These are phyloP conservation scores for Micromussa lordhowensis DNA, from an alignment of 92 coral and sea anemone species.

Conservation along the genomic window DNA sequence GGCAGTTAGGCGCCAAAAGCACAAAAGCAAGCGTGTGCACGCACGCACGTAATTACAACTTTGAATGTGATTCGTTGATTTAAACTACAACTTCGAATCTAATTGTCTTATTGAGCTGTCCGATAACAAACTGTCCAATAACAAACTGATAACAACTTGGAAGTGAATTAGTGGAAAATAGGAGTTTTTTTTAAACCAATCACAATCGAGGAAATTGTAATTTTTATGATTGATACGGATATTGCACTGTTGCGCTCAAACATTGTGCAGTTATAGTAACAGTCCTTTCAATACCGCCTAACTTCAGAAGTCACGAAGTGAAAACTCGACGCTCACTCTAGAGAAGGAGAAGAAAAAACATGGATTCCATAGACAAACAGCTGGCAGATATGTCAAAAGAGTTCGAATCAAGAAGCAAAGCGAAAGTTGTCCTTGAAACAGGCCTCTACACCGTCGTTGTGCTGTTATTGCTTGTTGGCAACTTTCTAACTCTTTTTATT, in stretches of 20 bases:
- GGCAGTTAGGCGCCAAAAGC: no score
- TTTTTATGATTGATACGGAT: no score
- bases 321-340: not conserved
- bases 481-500: constrained; percentile 54
- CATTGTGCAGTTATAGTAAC: not conserved
- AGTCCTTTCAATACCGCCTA: not conserved
- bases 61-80: no score
- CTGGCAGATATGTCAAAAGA: constrained; percentile 26
- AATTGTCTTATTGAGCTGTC: no score
- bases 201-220: no score
- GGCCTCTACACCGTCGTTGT: constrained; percentile 8
- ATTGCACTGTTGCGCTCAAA: not conserved
- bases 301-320: not conserved
- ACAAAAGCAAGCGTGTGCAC: no score
- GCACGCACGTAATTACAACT: no score
- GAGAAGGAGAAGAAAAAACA: not conserved
- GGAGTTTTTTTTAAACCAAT: no score
- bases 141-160: no score
- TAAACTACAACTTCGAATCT: no score
- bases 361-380: not conserved
- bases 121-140: no score
- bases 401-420: constrained; percentile 53
- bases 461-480: constrained; percentile 50
- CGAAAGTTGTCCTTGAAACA: constrained; percentile 46
- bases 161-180: no score